Conservation (phyloP, 64 coral and sea anemone genomes). For the Catalaphyllia jardinei region DNA sequence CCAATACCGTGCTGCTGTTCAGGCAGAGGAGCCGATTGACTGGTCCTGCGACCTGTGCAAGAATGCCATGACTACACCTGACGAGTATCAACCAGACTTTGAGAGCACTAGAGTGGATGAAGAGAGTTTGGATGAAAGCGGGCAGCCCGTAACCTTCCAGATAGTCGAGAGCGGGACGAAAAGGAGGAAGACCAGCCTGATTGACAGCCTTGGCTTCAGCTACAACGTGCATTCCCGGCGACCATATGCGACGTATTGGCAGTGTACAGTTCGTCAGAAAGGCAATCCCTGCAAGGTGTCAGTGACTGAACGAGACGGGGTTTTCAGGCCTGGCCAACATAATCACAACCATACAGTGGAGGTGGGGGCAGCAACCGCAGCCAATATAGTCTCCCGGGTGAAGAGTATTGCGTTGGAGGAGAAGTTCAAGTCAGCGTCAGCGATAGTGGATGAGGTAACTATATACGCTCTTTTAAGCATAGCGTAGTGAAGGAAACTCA, state of each 20-base stretch:
- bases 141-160: too few species aligned
- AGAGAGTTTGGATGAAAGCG: too few species aligned
- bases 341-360: conserved; percentile 23
- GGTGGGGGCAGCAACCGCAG: conserved; percentile 11
- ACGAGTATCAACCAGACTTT: too few species aligned
- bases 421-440: conserved; percentile 35
- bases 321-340: neutral
- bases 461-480: too few species aligned
- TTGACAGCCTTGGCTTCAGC: neutral
- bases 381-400: conserved; percentile 1
- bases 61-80: too few species aligned
- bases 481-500: too few species aligned
- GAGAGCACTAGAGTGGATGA: too few species aligned
- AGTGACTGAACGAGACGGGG: neutral
- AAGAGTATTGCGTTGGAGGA: conserved; percentile 20
- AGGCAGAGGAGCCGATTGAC: too few species aligned
- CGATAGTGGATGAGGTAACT: conserved; percentile 45
- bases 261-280: neutral
- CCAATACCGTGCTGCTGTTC: too few species aligned
- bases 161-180: too few species aligned
- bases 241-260: conserved; percentile 1
- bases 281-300: conserved; percentile 13
- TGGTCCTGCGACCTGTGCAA: too few species aligned
- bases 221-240: conserved; percentile 1
- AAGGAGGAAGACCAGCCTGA: too few species aligned